A percentile compares a stretch with the other conserved stretches of the same genome.
These are phyloP conservation scores for Microctonus aethiopoides DNA, from an alignment of 2,888 invertebrate genomes.

Conservation along the genomic window DNA sequence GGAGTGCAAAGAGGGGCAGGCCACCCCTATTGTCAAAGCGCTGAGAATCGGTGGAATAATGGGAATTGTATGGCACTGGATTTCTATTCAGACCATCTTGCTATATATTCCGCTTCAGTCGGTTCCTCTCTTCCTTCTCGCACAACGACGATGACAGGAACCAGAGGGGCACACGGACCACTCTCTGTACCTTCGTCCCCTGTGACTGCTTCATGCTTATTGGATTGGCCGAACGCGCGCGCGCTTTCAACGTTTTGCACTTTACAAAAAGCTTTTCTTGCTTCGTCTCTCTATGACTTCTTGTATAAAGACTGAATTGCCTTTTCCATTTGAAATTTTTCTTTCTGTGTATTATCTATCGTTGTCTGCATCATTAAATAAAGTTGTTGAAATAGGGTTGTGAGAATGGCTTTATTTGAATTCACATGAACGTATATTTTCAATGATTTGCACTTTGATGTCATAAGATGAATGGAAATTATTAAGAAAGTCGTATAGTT, in stretches of 20 bases:
- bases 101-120: conserved; percentile 24
- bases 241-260: conserved; percentile 44
- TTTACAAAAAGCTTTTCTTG: conserved; percentile 42
- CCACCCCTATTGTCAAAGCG: conserved; percentile 53
- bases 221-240: conserved; percentile 49
- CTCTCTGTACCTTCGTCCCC: conserved; percentile 19
- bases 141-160: not conserved
- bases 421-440: not conserved
- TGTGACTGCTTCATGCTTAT: conserved; percentile 44
- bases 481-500: not conserved
- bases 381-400: not conserved
- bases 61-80: conserved; percentile 60
- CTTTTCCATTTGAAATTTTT: not conserved
- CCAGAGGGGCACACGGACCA: not conserved
- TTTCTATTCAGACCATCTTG: conserved; percentile 57
- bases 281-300: not conserved
- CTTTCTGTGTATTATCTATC: not conserved
- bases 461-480: not conserved
- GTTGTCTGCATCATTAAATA: conserved; percentile 3
- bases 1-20: conserved; percentile 10
- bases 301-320: not conserved
- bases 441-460: not conserved
- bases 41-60: conserved; percentile 62
- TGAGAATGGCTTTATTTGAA: not conserved
- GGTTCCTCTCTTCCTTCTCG: not conserved